phyloP scores from a whole-genome alignment of 1,140 invertebrate species.

The Brachionus rotundiformis region DNA sequence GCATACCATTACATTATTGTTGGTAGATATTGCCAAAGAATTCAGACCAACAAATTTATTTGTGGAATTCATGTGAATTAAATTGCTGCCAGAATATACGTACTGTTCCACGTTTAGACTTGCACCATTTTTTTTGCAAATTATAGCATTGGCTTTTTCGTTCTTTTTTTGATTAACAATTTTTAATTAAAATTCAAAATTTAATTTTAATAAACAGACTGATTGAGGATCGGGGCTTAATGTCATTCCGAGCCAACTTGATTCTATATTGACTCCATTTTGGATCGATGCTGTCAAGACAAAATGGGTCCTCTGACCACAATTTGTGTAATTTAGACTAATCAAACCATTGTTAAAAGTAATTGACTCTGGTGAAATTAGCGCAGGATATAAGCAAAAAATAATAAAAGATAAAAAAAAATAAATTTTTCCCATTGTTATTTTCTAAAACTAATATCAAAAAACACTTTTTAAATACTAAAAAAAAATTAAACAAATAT shows the following conservation, averaged over 20 bases:
- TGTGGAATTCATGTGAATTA: neutral
- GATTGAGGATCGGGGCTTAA: neutral
- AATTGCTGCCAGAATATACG: neutral
- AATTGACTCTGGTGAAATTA: neutral
- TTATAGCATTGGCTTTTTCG: neutral
- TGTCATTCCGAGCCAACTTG: neutral
- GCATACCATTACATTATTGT: neutral
- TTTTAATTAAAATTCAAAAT: neutral
- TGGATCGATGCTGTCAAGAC: neutral
- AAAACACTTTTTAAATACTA: too few species aligned
- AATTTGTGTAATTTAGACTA: neutral
- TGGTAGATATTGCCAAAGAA: neutral
- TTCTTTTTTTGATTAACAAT: neutral
- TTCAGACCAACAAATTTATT: neutral
- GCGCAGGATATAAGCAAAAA: neutral
- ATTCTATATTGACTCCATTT: slow-evolving; percentile 1
- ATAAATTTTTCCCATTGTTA: too few species aligned
- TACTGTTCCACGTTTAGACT: neutral
- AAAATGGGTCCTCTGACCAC: neutral
- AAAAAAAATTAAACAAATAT: too few species aligned
- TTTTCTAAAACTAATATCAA: too few species aligned
- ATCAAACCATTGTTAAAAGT: neutral
- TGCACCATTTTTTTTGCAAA: neutral
- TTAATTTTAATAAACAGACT: too few species aligned
- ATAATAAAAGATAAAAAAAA: neutral